These are phyloP conservation scores for Habropoda laboriosa DNA, from an alignment of 1,140 invertebrate genomes.

Conservation along the genomic window DNA sequence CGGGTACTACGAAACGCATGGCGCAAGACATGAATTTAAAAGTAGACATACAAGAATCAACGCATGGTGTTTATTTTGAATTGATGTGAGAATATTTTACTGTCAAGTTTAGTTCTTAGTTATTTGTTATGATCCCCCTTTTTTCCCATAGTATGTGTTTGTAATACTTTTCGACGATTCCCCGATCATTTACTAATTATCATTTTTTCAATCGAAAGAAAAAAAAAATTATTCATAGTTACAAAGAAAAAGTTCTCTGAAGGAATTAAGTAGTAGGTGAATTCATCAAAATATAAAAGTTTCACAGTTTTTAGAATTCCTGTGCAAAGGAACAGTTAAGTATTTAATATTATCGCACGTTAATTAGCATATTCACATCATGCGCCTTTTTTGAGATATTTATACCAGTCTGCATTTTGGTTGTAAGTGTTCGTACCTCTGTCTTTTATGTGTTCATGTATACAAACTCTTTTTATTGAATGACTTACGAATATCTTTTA, in stretches of 20 bases:
- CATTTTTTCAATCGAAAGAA: background rate
- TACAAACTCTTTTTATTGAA: background rate
- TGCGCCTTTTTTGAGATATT: conserved; percentile 4
- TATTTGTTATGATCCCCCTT: conserved; percentile 24
- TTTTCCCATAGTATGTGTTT: conserved; percentile 65
- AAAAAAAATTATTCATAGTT: background rate
- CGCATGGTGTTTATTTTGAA: conserved; percentile 77
- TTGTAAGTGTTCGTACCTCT: conserved; percentile 26
- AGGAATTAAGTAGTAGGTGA: background rate
- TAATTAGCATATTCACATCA: conserved; percentile 1
- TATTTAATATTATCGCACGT: background rate
- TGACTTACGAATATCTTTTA: conserved; percentile 2
- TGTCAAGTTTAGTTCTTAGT: conserved; percentile 53
- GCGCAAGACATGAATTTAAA: conserved; percentile 66
- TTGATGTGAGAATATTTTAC: conserved; percentile 66
- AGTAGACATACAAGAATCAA: conserved; percentile 69
- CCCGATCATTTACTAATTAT: conserved; percentile 53
- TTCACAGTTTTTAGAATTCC: background rate
- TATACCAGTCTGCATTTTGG: conserved; percentile 16
- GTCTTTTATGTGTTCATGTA: conserved; percentile 19
- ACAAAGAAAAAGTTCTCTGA: background rate
- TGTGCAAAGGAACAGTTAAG: background rate
- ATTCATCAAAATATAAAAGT: background rate
- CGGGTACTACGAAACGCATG: conserved; percentile 67
- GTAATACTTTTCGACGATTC: conserved; percentile 53